A percentile compares a stretch with the other conserved stretches of the same genome.
phyloP scores from a whole-genome alignment of 2,888 invertebrate genomes.

The Didymodactylos carnosus region DNA sequence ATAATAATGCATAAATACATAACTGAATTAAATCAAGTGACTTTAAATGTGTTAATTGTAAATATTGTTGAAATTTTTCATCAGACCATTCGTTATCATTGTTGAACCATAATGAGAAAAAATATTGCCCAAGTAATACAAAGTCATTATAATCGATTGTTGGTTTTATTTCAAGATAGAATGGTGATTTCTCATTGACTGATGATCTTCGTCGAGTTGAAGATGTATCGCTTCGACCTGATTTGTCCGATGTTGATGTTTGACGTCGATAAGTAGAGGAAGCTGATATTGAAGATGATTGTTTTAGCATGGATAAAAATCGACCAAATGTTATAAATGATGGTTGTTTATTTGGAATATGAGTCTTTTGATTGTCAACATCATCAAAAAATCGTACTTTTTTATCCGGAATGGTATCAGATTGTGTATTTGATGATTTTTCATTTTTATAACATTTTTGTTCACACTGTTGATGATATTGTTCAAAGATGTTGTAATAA shows the following conservation, averaged over 20 bases:
- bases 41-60: not conserved
- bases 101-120: not conserved
- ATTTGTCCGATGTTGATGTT: not conserved
- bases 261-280: too few species aligned
- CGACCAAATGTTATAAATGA: not conserved
- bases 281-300: too few species aligned
- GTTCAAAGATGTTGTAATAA: too few species aligned
- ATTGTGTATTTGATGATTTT: not conserved
- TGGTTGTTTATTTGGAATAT: too few species aligned
- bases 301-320: not conserved
- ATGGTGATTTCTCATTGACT: too few species aligned
- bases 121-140: not conserved
- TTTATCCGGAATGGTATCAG: too few species aligned
- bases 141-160: not conserved
- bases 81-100: not conserved
- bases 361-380: not conserved
- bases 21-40: not conserved
- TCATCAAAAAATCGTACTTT: not conserved
- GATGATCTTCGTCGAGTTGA: too few species aligned
- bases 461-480: not conserved
- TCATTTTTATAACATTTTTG: not conserved
- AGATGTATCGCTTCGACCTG: too few species aligned
- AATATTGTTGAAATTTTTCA: not conserved
- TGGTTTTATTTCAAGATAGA: not conserved
- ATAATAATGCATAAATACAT: not conserved